phyloP scores from a whole-genome alignment of 2,797 vertebrate species.

The Spheniscus humboldti region DNA sequence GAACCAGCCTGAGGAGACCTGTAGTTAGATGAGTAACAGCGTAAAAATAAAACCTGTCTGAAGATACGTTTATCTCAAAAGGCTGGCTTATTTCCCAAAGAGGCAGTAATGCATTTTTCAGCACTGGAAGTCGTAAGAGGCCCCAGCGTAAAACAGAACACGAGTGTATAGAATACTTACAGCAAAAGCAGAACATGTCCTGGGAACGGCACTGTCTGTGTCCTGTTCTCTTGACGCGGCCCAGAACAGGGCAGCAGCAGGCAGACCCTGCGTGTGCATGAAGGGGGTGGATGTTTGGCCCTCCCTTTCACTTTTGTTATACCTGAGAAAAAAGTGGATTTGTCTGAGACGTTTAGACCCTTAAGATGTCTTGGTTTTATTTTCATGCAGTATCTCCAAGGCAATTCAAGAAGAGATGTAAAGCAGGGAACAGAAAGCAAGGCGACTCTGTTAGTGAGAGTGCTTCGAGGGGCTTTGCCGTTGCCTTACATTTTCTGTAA shows the following conservation, averaged over 20 bases:
- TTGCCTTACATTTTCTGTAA: neutral
- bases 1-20: neutral
- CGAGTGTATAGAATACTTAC: fast-evolving
- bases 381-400: neutral
- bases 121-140: neutral
- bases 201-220: neutral
- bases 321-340: neutral
- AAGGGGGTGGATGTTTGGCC: neutral
- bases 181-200: neutral
- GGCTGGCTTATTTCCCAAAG: neutral
- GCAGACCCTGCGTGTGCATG: fast-evolving
- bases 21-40: neutral
- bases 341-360: neutral
- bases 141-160: neutral
- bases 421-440: neutral
- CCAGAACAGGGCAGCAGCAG: neutral
- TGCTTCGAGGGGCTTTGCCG: neutral
- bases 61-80: neutral
- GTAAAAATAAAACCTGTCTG: conserved; percentile 23
- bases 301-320: neutral
- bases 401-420: neutral
- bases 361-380: neutral
- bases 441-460: neutral
- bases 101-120: neutral
- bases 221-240: neutral